These are phyloP conservation scores for Copidosoma floridanum DNA, from an alignment of 1,140 invertebrate genomes.

Conservation along the genomic window DNA sequence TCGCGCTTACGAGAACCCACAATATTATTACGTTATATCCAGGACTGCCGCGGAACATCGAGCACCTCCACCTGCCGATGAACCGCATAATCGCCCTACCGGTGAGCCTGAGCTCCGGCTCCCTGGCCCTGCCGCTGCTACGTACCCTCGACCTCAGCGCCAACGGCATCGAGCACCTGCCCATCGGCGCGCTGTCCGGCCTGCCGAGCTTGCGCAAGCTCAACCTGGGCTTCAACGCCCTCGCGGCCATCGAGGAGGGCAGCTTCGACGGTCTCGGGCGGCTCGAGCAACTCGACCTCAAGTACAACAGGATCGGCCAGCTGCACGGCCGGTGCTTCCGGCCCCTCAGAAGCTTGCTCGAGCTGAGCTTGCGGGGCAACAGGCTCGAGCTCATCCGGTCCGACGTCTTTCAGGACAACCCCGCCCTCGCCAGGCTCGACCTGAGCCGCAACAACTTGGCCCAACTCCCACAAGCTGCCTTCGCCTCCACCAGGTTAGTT, in stretches of 20 bases:
- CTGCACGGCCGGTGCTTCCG: constrained; percentile 68
- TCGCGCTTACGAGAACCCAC: too few relatives aligned
- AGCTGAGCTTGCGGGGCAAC: constrained; percentile 75
- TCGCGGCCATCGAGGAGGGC: constrained; percentile 68
- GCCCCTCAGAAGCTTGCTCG: constrained; percentile 63
- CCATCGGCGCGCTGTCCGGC: constrained; percentile 64
- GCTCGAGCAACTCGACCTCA: constrained; percentile 74
- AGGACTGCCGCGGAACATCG: constrained; percentile 68
- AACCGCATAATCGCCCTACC: constrained; percentile 73
- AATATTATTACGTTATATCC: not conserved
- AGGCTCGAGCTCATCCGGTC: constrained; percentile 69
- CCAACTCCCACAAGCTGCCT: constrained; percentile 64
- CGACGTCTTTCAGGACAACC: constrained; percentile 66
- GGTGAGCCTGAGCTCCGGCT: constrained; percentile 59
- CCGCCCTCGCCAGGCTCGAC: constrained; percentile 67
- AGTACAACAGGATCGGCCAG: constrained; percentile 70
- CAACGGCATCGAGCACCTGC: constrained; percentile 73
- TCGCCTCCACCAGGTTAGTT: constrained; percentile 61
- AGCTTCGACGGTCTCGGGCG: constrained; percentile 69
- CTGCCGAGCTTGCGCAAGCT: constrained; percentile 70
- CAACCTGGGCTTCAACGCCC: constrained; percentile 73
- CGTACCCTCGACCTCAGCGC: constrained; percentile 73
- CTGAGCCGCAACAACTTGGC: constrained; percentile 75
- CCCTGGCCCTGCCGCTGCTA: constrained; percentile 68
- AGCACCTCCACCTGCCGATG: constrained; percentile 71